Conservation (phyloP, 2,888 invertebrate species). For the Toxonevra muliebris region DNA sequence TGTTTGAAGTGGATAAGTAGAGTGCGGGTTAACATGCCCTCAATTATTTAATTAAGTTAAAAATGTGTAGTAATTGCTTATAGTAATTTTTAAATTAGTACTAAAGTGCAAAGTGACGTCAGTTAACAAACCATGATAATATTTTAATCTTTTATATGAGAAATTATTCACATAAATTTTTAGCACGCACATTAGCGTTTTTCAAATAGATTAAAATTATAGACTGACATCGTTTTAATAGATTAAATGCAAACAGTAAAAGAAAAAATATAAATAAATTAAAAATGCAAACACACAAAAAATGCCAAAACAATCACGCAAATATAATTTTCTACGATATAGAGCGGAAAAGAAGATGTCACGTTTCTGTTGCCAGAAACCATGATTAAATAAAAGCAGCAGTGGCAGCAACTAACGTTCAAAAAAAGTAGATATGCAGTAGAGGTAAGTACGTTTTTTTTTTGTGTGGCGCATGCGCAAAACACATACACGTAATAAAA, state of each 20-base stretch:
- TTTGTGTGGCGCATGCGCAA: no score
- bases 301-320: constrained; percentile 23
- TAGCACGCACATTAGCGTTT: constrained; percentile 11
- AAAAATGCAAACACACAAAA: constrained; percentile 15
- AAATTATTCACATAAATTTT: neutral
- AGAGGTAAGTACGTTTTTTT: no score
- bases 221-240: constrained; percentile 6
- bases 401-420: no score
- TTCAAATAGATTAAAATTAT: neutral
- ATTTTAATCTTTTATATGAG: no score
- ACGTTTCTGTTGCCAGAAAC: constrained; percentile 2
- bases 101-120: neutral
- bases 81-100: neutral
- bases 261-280: constrained; percentile 10
- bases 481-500: no score
- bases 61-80: neutral
- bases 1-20: neutral
- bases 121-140: neutral
- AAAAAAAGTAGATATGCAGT: no score
- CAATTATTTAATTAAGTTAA: constrained; percentile 1
- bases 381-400: no score
- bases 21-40: neutral
- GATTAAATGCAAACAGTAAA: constrained; percentile 10
- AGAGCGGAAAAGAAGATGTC: constrained; percentile 23
- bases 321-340: constrained; percentile 15